These are phyloP conservation scores for Eristalis intricaria DNA, from an alignment of 2,888 invertebrate species.

Conservation along the genomic window DNA sequence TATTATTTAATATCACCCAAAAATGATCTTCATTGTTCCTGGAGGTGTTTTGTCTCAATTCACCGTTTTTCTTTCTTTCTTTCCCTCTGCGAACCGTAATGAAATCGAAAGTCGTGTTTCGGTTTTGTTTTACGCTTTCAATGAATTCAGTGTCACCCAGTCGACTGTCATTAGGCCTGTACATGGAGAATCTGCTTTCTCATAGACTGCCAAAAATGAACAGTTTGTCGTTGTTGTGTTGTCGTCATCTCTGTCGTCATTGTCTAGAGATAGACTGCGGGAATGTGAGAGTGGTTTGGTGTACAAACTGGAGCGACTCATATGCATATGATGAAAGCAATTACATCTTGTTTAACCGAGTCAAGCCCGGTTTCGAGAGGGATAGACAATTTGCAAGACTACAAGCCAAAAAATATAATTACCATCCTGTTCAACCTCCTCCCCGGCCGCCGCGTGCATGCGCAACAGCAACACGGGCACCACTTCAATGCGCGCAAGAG, in stretches of 20 bases:
- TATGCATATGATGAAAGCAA: not conserved
- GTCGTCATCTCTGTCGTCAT: not conserved
- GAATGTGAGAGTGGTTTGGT: not conserved
- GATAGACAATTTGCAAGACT: not conserved
- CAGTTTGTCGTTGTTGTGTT: not conserved
- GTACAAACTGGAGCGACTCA: not conserved
- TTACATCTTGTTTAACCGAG: not conserved
- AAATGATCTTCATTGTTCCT: slow-evolving; percentile 59
- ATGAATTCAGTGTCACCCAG: slow-evolving; percentile 35
- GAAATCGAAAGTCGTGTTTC: slow-evolving; percentile 58
- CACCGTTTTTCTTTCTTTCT: not conserved
- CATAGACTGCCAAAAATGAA: not conserved
- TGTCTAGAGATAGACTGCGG: not conserved
- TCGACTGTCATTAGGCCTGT: not conserved
- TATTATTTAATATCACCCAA: slow-evolving; percentile 29
- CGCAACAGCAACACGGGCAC: slow-evolving; percentile 59
- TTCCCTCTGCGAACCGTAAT: slow-evolving; percentile 22
- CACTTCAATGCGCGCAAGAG: slow-evolving; percentile 10
- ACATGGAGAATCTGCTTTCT: not conserved
- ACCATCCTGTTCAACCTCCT: not conserved
- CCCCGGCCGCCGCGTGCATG: slow-evolving; percentile 34
- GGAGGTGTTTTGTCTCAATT: not conserved
- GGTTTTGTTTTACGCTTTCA: not conserved
- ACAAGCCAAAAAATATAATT: not conserved
- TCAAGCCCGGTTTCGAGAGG: not conserved